phyloP scores from a whole-genome alignment of 2,797 vertebrate genomes.

The Heterohyrax brucei region DNA sequence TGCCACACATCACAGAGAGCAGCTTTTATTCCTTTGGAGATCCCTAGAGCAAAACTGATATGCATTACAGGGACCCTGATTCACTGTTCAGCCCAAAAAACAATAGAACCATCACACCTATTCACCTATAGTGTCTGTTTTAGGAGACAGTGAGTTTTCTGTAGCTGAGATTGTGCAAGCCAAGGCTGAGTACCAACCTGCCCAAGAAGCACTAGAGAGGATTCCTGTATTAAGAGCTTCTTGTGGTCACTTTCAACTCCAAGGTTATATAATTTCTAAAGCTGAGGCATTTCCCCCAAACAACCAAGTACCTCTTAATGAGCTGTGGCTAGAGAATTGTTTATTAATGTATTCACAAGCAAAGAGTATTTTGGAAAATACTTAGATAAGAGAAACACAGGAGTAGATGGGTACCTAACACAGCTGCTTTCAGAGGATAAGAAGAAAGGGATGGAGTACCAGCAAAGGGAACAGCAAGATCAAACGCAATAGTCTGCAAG shows the following conservation, averaged over 20 bases:
- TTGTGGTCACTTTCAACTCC: neutral
- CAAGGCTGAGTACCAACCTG: neutral
- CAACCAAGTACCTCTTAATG: neutral
- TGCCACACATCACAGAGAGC: fast-evolving
- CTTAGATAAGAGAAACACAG: neutral
- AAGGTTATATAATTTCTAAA: neutral
- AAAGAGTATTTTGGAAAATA: neutral
- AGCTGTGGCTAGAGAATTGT: neutral
- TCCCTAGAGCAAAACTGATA: neutral
- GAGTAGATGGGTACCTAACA: neutral
- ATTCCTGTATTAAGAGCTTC: neutral
- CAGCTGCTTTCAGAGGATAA: neutral
- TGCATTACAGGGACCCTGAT: neutral
- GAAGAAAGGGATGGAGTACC: neutral
- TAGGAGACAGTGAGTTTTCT: neutral
- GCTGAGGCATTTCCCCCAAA: neutral
- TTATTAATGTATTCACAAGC: neutral
- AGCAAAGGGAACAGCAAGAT: neutral
- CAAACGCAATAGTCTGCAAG: fast-evolving
- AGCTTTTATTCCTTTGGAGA: neutral
- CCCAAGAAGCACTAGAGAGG: neutral
- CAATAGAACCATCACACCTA: neutral
- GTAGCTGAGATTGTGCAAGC: neutral
- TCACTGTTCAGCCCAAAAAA: neutral
- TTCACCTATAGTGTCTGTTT: neutral